Evolutionary conservation across 1,140 invertebrate genomes (phyloP), one percentile per base, ranked within the genome.

Genomic region (Leptoteleia sp.): DNA sequence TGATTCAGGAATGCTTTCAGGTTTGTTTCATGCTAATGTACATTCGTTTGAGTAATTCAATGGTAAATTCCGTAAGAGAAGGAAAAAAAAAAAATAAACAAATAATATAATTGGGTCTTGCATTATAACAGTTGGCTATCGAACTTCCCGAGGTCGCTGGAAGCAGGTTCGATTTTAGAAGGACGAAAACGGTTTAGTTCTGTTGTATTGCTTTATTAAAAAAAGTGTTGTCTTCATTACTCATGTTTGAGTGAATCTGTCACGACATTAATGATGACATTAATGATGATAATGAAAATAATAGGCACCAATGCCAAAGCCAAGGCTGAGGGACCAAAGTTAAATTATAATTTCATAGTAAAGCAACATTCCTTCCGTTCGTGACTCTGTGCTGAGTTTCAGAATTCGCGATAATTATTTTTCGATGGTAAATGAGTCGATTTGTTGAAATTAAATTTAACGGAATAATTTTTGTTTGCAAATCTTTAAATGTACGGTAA

Each of bases 251-350:
- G 50, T 35, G 22, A 61, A 65, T 75, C 8, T 35, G 19, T 33
- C 35, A 9, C 35, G 52, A 47, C 38, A 52, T 48, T 55, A 29
- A 62, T 37, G 31, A 47, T 45, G 19, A n/a, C 37, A 0, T 37
- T 29, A 29, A 29, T 40, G 55, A 57, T 33, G 29, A 25, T n/a
- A n/a, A n/a, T n/a, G n/a, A n/a, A n/a, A n/a, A n/a, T n/a, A n/a
- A n/a, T n/a, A n/a, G 17, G 17, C 40, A 25, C 31, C 70, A 73
- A 65, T 75, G 71, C 43, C 71, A 75, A 75, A 75, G 71, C 61
- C 71, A 67, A 67, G 61, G 61, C 27, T 22, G 12, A 5, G 6
- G 9, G 37, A 55, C 50, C 38, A 25, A 57, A 33, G 38, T 29
- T 13, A 43, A 55, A 47, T 65, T 40, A 16, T 33, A 27, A 50